These are phyloP conservation scores for Clarias laeviceps DNA, from an alignment of 2,797 vertebrate species.

Conservation along the genomic window DNA sequence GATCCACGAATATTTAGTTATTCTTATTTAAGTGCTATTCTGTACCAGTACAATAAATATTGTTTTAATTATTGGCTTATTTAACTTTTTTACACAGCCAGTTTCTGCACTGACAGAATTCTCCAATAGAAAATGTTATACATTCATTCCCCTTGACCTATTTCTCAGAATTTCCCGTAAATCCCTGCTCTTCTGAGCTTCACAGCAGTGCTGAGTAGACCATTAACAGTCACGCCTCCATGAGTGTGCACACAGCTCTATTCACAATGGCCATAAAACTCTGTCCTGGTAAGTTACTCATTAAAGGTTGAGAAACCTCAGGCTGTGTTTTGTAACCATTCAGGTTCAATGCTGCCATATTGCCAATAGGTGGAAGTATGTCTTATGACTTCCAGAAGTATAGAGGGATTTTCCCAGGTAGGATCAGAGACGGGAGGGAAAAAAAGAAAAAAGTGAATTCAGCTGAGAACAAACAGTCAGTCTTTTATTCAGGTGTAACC, in stretches of 20 bases:
- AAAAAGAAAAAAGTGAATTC: background rate
- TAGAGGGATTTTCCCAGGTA: slow-evolving; percentile 24
- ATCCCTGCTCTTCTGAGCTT: background rate
- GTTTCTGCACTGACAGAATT: background rate
- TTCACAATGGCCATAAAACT: background rate
- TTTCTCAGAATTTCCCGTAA: background rate
- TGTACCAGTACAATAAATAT: background rate
- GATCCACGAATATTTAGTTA: too few species aligned
- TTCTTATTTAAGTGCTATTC: background rate
- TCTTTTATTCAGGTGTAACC: background rate
- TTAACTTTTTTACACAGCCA: too few species aligned
- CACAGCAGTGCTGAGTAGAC: background rate
- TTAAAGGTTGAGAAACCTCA: slow-evolving; percentile 1
- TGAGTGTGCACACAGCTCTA: background rate
- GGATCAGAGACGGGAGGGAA: background rate
- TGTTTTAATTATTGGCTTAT: background rate
- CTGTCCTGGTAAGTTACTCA: slow-evolving; percentile 25
- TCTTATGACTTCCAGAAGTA: background rate
- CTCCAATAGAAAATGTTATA: background rate
- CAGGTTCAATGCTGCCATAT: background rate
- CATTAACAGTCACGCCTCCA: background rate
- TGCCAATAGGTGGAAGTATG: slow-evolving; percentile 22
- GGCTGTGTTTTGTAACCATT: background rate
- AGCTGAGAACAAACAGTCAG: background rate
- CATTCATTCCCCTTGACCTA: background rate